phyloP scores from a whole-genome alignment of 1,140 invertebrate genomes.

The Drosophila kohkoa region DNA sequence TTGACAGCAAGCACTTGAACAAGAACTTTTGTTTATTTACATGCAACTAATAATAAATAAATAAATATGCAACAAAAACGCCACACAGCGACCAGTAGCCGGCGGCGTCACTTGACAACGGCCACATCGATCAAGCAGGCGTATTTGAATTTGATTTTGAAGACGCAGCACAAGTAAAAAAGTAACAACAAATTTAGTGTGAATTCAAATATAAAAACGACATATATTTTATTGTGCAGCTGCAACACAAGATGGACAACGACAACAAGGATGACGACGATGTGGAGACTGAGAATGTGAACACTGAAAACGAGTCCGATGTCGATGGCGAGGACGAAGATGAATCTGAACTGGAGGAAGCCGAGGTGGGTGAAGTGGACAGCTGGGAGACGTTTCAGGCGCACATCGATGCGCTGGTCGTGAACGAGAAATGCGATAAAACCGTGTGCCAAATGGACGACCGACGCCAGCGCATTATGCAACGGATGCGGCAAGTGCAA shows the following conservation, averaged over 20 bases:
- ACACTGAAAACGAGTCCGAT: slow-evolving; percentile 29
- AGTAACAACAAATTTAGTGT: slow-evolving; percentile 14
- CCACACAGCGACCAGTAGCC: background rate
- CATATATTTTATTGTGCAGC: slow-evolving; percentile 19
- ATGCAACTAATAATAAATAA: too few relatives aligned
- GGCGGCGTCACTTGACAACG: slow-evolving; percentile 1
- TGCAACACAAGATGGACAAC: slow-evolving; percentile 19
- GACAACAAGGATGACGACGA: slow-evolving; percentile 59
- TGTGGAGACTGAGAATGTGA: slow-evolving; percentile 45
- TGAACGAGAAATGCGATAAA: slow-evolving; percentile 56
- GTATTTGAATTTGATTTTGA: background rate
- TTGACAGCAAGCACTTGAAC: too few relatives aligned
- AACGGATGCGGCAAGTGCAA: slow-evolving; percentile 47
- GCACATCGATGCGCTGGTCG: slow-evolving; percentile 54
- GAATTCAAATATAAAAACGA: background rate
- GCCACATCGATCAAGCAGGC: slow-evolving; percentile 2
- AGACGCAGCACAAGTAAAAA: background rate
- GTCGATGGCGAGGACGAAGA: slow-evolving; percentile 18
- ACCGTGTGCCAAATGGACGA: slow-evolving; percentile 50
- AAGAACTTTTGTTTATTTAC: too few relatives aligned
- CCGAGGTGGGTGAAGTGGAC: slow-evolving; percentile 22
- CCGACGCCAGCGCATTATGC: slow-evolving; percentile 39
- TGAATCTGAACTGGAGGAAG: slow-evolving; percentile 35
- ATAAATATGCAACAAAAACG: background rate
- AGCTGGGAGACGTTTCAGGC: slow-evolving; percentile 68